These are phyloP conservation scores for Heliothis peltigera DNA, from an alignment of 2,888 invertebrate genomes.

Conservation along the genomic window DNA sequence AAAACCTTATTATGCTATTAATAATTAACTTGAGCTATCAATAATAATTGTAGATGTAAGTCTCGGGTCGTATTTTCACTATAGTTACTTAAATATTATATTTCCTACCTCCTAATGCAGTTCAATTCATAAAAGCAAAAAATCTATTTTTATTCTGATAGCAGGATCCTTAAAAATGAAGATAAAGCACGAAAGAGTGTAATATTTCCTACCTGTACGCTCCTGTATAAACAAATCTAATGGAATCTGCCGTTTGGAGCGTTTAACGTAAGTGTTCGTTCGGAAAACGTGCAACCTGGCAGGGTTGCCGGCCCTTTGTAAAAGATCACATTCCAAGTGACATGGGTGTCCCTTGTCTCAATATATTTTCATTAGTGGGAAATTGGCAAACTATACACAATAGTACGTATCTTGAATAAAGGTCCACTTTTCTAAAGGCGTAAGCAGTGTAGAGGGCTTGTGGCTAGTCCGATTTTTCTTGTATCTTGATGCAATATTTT, in stretches of 20 bases:
- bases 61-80: too few species aligned
- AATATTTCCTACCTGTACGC: not conserved
- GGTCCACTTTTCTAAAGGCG: too few species aligned
- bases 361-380: not conserved
- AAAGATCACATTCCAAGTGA: not conserved
- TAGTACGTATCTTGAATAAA: too few species aligned
- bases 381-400: not conserved
- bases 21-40: too few species aligned
- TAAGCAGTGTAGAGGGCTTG: too few species aligned
- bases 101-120: too few species aligned
- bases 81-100: too few species aligned
- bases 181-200: not conserved
- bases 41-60: too few species aligned
- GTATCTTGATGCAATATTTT: too few species aligned
- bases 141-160: not conserved
- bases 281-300: slow-evolving; percentile 1
- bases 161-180: not conserved
- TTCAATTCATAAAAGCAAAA: too few species aligned
- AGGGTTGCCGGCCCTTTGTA: slow-evolving; percentile 9
- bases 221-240: slow-evolving; percentile 1
- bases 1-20: too few species aligned
- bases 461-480: too few species aligned
- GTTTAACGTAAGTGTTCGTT: slow-evolving; percentile 1
- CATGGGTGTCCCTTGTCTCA: not conserved
- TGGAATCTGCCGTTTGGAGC: not conserved